phyloP scores from a whole-genome alignment of 2,113 vertebrate species.

The Hippolais icterina region DNA sequence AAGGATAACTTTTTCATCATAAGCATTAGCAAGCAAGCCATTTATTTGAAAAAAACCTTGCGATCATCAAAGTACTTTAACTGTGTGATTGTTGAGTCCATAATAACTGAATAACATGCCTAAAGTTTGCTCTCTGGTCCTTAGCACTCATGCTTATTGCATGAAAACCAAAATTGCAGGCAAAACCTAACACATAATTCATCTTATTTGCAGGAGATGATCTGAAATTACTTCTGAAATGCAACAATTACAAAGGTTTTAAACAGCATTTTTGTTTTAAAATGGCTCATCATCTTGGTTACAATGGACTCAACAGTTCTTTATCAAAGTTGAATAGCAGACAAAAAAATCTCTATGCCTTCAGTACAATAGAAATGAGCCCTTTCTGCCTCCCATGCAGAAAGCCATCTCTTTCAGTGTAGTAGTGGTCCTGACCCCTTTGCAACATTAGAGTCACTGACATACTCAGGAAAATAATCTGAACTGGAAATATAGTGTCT shows the following conservation, averaged over 20 bases:
- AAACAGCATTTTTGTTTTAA: not conserved
- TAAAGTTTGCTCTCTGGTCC: not conserved
- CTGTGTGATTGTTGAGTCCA: not conserved
- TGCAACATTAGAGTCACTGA: not conserved
- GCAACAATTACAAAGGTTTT: not conserved
- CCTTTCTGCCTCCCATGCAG: not conserved
- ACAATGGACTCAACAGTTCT: not conserved
- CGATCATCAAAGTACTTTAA: not conserved
- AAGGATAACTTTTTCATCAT: conserved; percentile 1
- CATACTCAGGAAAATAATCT: not conserved
- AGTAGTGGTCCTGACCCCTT: not conserved
- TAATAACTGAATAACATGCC: not conserved
- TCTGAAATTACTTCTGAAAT: not conserved
- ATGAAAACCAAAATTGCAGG: not conserved
- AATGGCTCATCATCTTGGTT: not conserved
- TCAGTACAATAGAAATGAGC: not conserved
- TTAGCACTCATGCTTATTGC: not conserved
- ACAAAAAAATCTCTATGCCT: not conserved
- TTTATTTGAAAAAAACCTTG: conserved; percentile 6
- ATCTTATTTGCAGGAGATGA: not conserved
- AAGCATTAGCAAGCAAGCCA: conserved; percentile 8
- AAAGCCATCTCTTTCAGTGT: not conserved
- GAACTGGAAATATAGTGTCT: not conserved
- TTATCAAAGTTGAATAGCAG: not conserved
- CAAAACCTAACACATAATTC: not conserved